Percentiles rank a stretch among this genome's conserved stretches.
These are phyloP conservation scores for Gobio gobio DNA, from an alignment of 2,113 vertebrate species.

Conservation along the genomic window DNA sequence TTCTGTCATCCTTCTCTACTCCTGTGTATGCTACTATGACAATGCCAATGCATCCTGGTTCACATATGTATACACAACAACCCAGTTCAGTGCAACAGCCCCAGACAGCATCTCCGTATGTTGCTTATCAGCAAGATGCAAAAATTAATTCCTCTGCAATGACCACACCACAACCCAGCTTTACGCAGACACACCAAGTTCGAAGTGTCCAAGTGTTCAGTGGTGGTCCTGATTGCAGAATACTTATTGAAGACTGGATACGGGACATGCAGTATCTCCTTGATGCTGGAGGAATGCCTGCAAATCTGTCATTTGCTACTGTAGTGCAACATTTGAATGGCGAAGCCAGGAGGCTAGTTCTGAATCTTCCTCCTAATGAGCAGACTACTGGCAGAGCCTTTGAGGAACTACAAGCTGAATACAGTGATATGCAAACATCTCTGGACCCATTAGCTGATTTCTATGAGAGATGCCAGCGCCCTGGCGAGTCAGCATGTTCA, in stretches of 20 bases:
- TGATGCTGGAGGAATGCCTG: slow-evolving; percentile 17
- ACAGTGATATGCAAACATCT: slow-evolving; percentile 18
- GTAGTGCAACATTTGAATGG: slow-evolving; percentile 30
- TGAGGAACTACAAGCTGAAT: slow-evolving; percentile 7
- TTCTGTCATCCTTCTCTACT: not conserved
- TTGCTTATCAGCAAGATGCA: not conserved
- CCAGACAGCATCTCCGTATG: not conserved
- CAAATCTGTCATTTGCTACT: not conserved
- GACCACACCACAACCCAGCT: not conserved
- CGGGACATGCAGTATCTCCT: slow-evolving; percentile 38
- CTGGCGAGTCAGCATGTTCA: slow-evolving; percentile 33
- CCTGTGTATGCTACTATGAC: not conserved
- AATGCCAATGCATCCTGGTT: not conserved
- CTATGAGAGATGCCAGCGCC: slow-evolving; percentile 26
- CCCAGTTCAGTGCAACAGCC: not conserved
- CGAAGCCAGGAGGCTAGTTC: slow-evolving; percentile 4
- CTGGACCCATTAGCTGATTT: slow-evolving; percentile 36
- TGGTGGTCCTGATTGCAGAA: slow-evolving; percentile 12
- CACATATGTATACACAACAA: not conserved
- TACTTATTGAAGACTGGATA: slow-evolving; percentile 37
- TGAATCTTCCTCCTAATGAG: not conserved
- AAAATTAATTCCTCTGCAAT: not conserved
- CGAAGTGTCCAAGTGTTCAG: slow-evolving; percentile 18
- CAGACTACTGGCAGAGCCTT: not conserved
- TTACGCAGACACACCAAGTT: slow-evolving; percentile 12